These are phyloP conservation scores for Aleiodes sp. DNA, from an alignment of 1,140 invertebrate species.

Conservation along the genomic window DNA sequence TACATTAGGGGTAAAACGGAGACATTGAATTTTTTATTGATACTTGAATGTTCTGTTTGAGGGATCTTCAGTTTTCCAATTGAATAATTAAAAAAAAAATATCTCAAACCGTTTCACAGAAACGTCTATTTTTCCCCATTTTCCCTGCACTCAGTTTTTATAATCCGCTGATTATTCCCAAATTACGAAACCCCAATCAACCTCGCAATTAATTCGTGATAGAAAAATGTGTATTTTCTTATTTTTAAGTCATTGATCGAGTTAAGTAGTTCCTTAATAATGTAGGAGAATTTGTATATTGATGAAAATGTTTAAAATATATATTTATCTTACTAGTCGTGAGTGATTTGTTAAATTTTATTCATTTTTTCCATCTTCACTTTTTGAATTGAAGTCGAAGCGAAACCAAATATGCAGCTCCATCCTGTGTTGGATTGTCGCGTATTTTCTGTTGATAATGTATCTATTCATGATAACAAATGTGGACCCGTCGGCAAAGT, in stretches of 20 bases:
- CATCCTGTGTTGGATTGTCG: no score
- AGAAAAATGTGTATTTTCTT: conserved; percentile 41
- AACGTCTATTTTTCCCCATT: no score
- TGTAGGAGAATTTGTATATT: conserved; percentile 61
- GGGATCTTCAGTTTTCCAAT: no score
- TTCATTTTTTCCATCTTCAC: not conserved
- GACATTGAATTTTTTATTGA: not conserved
- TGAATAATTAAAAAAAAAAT: no score
- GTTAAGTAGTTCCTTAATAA: conserved; percentile 55
- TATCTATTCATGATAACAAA: no score
- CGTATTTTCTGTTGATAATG: no score
- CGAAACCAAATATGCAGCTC: not conserved
- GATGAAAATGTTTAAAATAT: conserved; percentile 53
- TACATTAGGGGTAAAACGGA: no score
- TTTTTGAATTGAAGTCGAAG: not conserved
- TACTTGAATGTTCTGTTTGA: no score
- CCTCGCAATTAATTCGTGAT: conserved; percentile 62
- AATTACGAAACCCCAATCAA: conserved; percentile 40
- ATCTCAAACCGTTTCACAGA: no score
- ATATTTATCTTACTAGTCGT: conserved; percentile 51
- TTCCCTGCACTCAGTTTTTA: no score
- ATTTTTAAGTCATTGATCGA: conserved; percentile 54
- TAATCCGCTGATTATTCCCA: no score
- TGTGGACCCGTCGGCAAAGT: no score
- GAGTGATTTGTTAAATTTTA: conserved; percentile 23